These are phyloP conservation scores for Perognathus longimembris DNA, from an alignment of 2,113 vertebrate species.

Conservation along the genomic window DNA sequence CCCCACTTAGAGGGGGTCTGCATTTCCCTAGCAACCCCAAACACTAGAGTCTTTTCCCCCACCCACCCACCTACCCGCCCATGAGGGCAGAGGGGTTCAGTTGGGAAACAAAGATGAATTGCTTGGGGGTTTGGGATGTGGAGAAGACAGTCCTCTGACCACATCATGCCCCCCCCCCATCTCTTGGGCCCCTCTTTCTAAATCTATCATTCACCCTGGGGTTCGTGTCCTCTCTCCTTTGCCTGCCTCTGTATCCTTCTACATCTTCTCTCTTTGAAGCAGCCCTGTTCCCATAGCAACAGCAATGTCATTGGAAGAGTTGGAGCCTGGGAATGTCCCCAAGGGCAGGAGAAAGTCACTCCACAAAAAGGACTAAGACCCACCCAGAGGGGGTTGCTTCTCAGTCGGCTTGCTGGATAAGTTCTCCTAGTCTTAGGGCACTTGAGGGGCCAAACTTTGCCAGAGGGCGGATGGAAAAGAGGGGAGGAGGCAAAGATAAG, in stretches of 20 bases:
- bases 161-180: not conserved
- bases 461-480: too few species aligned
- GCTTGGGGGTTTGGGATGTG: not conserved
- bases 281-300: constrained; percentile 84
- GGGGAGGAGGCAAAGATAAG: not conserved
- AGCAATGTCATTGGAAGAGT: constrained; percentile 82
- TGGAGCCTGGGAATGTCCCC: constrained; percentile 84
- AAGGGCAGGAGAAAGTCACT: constrained; percentile 84
- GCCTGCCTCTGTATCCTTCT: constrained; percentile 72
- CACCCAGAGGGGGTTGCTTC: constrained; percentile 66
- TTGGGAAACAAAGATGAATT: not conserved
- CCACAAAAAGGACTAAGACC: constrained; percentile 72
- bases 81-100: not conserved
- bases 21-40: not conserved
- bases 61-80: not conserved
- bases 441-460: not conserved
- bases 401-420: not conserved
- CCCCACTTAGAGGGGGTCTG: not conserved
- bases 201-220: constrained; percentile 55
- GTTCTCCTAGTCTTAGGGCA: constrained; percentile 54
- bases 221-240: constrained; percentile 67
- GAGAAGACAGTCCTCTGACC: not conserved
- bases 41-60: not conserved
- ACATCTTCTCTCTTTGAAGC: constrained; percentile 79
- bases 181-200: constrained; percentile 36